Conservation (phyloP, 2,113 vertebrate genomes). For the Triplophysa rosa region DNA sequence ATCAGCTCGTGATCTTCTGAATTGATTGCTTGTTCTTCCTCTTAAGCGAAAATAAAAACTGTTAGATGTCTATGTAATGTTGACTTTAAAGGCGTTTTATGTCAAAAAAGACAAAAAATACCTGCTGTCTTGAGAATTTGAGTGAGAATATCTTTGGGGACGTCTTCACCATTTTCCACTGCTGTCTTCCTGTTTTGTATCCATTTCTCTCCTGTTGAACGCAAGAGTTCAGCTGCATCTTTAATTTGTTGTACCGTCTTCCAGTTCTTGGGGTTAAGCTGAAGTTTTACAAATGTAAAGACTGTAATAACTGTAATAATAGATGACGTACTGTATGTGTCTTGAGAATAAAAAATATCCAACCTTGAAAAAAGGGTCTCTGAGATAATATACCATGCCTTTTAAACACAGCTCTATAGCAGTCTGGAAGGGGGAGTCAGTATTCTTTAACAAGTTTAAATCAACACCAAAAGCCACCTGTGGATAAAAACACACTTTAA, state of each 20-base stretch:
- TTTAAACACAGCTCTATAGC: slow-evolving; percentile 78
- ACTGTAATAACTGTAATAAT: background rate
- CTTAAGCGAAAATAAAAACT: slow-evolving; percentile 60
- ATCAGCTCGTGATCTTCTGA: slow-evolving; percentile 81
- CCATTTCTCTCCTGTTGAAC: slow-evolving; percentile 80
- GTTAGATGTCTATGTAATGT: background rate
- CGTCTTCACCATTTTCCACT: slow-evolving; percentile 74
- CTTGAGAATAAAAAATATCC: background rate
- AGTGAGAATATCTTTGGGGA: slow-evolving; percentile 83
- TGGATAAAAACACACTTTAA: background rate
- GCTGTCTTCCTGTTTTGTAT: slow-evolving; percentile 76
- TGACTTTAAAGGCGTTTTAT: background rate
- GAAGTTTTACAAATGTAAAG: slow-evolving; percentile 21
- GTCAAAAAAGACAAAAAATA: slow-evolving; percentile 19
- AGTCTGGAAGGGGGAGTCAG: slow-evolving; percentile 71
- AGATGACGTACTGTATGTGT: background rate
- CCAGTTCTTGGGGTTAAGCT: slow-evolving; percentile 76
- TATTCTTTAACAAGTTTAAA: slow-evolving; percentile 71
- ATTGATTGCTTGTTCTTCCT: slow-evolving; percentile 67
- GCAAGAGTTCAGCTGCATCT: slow-evolving; percentile 77
- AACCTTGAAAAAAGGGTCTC: slow-evolving; percentile 71
- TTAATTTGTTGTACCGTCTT: slow-evolving; percentile 74
- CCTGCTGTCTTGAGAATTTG: slow-evolving; percentile 82
- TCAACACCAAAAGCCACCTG: slow-evolving; percentile 88
- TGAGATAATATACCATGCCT: slow-evolving; percentile 67